phyloP scores from a whole-genome alignment of 2,888 invertebrate species.

The Epinotia ramella region DNA sequence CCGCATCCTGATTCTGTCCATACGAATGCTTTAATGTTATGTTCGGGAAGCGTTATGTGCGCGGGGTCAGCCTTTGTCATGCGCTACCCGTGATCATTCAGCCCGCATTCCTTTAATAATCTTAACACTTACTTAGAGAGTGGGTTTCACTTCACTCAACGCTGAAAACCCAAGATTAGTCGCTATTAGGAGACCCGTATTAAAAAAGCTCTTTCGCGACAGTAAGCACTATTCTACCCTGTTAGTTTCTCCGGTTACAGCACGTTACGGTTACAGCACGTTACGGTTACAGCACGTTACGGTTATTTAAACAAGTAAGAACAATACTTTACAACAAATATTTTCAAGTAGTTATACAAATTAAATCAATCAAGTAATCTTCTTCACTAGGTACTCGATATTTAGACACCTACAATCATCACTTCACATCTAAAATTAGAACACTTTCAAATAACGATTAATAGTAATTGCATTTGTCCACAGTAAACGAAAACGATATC shows the following conservation, averaged over 20 bases:
- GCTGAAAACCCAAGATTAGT: conserved; percentile 84
- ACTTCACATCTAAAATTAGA: background rate
- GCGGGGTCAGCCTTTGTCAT: conserved; percentile 75
- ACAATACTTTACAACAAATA: conserved; percentile 17
- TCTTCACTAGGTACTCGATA: background rate
- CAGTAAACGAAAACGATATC: background rate
- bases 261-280: conserved; percentile 40
- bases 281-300: conserved; percentile 33
- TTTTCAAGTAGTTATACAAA: background rate
- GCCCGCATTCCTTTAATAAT: conserved; percentile 79
- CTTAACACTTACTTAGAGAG: conserved; percentile 80
- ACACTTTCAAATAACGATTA: conserved; percentile 12
- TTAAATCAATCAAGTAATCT: background rate
- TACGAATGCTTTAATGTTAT: conserved; percentile 54
- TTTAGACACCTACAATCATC: background rate
- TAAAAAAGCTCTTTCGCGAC: conserved; percentile 66
- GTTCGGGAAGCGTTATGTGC: conserved; percentile 75
- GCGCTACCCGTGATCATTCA: conserved; percentile 81
- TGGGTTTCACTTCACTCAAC: conserved; percentile 82
- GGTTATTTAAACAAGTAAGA: conserved; percentile 34
- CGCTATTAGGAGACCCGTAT: conserved; percentile 66
- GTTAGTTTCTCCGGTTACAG: conserved; percentile 51
- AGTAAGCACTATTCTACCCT: conserved; percentile 60
- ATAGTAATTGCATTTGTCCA: background rate
- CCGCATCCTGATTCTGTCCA: conserved; percentile 50